Base-by-base conservation (phyloP, 2,113 vertebrate genomes). In the Hassar affinis region DNA sequence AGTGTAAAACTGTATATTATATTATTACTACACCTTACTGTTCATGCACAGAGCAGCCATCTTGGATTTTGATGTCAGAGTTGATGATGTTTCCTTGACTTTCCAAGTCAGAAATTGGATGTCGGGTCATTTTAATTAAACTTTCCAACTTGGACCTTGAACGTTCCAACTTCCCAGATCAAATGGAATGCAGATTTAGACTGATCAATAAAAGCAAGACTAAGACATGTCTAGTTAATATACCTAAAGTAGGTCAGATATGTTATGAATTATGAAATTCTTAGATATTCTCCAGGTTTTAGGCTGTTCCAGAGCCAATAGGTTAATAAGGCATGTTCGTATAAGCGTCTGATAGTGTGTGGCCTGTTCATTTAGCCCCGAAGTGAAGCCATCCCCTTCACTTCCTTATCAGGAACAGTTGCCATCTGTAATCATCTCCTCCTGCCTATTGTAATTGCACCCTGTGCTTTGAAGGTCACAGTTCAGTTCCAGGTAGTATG, bases 401-500 rank as follows among this genome's bases (percentile, higher is more conserved):
- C 68, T 80, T 80, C 54, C 84, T 90, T 91, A 88, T 88, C 88
- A 88, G 82, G 69, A 89, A 86, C 92, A 93, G 92, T 97, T 95
- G 94, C 93, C 89, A 81, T 84, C 85, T 86, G 42, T 45, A 68
- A 71, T 85, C 84, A 88, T 85, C 79, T 59, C 61, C 76, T 62
- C 57, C 59, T 80, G 20, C 77, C 15, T 25, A 45, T 68, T 77
- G 47, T 82, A 81, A 80, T 82, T 72, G 45, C 35, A 80, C 66
- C 61, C 61, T 86, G 78, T 81, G 47, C 94, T 96, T 97, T 96
- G 95, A 96, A 96, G 96, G 92, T 91, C 92, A 92, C 85, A 91
- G 91, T 93, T 94, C 91, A 93, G 90, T 80, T 86, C 82, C 88
- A 90, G 91, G 91, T 95, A 95, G 96, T 94, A 92, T 93, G 86